Evolutionary conservation across 2,888 invertebrate genomes (phyloP), one percentile per base, ranked within the genome.

Genomic region (Mythimna ferrago): DNA sequence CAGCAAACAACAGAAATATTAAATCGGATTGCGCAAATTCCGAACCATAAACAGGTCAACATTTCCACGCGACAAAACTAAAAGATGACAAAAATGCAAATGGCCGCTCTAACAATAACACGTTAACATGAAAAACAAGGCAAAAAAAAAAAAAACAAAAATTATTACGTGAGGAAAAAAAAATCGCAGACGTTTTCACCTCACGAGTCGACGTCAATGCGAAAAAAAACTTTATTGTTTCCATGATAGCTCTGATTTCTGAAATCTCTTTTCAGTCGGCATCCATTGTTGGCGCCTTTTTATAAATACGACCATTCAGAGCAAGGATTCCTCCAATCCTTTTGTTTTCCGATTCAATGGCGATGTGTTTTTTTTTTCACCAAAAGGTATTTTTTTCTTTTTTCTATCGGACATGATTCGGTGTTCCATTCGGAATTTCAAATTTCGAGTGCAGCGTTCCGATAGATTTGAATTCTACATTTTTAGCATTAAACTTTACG

Each of bases 281-380:
- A 61, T 73, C 88, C 81, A 90, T 92, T 93, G 90, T 85, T 81
- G 78, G 87, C 69, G 84, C 88, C 88, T 89, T 91, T 92, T 89
- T 90, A 88, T 87, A 85, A 84, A 85, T 86, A 80, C 85, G 80
- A 75, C 87, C 89, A 89, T 92, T 89, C 90, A 86, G 85, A 85
- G 87, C 83, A 89, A 90, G 89, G 90, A 88, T 88, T 89, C 82
- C 80, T 82, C 72, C 82, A 80, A 83, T 82, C 82, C 89, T 89
- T 92, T 92, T 92, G 92, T 93, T 92, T 91, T 90, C 80, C 88
- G 84, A 88, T 87, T 89, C 88, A 86, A 89, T 87, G 86, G 86
- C 73, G 81, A 69, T 83, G 71, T 84, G 51, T 72, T 84, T 73
- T 73, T 71, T 74, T 73, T 76, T 74, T 67, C 26, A 41, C 21